Percentiles rank a stretch among this genome's conserved stretches.
Evolutionary conservation across 2,888 invertebrate species (phyloP).

Genomic region (Sphaerophoria rueppellii): DNA sequence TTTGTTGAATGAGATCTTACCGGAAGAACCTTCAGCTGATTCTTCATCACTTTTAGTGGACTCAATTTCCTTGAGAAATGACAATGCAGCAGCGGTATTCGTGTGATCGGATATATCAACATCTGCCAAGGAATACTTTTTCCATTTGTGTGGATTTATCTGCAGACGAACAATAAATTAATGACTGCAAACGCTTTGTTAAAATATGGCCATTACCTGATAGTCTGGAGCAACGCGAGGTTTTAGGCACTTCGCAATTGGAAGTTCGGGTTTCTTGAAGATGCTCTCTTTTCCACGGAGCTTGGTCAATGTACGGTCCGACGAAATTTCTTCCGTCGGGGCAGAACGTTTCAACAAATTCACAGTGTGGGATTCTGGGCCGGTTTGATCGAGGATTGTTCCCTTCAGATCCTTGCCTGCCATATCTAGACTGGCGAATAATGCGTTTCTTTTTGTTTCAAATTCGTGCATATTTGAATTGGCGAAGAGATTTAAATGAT

Average conservation of each 20-base stretch:
- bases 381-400: conserved; percentile 80
- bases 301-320: conserved; percentile 75
- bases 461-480: conserved; percentile 81
- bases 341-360: conserved; percentile 82
- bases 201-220: conserved; percentile 77
- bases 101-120: conserved; percentile 91
- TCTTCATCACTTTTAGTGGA: conserved; percentile 81
- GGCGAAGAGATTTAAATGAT: background rate
- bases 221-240: conserved; percentile 82
- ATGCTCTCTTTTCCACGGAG: conserved; percentile 87
- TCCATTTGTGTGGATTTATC: conserved; percentile 92
- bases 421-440: conserved; percentile 87
- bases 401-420: conserved; percentile 84
- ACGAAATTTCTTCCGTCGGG: conserved; percentile 68
- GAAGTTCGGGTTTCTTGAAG: conserved; percentile 89
- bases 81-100: conserved; percentile 90
- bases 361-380: conserved; percentile 74
- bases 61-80: conserved; percentile 88
- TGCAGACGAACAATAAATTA: conserved; percentile 80
- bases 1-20: conserved; percentile 80
- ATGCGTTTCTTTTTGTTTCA: conserved; percentile 86
- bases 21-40: background rate
- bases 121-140: conserved; percentile 90
- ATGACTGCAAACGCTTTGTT: background rate
- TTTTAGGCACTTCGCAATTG: conserved; percentile 84